A percentile compares a stretch with the other conserved stretches of the same genome.
Evolutionary conservation across 2,797 vertebrate species (phyloP).

Genomic region (Borostomias antarcticus): DNA sequence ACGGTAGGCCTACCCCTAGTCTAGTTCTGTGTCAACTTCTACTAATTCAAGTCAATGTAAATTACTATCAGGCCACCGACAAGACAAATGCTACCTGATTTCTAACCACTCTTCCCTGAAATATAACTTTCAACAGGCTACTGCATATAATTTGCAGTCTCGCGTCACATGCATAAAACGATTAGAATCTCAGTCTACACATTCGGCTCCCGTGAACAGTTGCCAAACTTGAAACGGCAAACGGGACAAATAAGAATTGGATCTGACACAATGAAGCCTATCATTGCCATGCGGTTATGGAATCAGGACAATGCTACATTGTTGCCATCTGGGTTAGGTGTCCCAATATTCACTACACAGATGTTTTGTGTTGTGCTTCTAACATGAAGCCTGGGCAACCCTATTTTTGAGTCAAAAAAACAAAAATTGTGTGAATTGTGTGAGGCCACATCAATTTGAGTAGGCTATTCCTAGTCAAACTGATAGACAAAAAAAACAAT

Average conservation of each 20-base stretch:
- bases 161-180: background rate
- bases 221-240: background rate
- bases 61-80: too few relatives aligned
- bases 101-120: too few relatives aligned
- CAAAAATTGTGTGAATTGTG: background rate
- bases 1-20: background rate
- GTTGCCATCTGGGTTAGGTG: conserved; percentile 5
- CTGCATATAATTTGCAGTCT: too few relatives aligned
- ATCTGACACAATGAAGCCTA: background rate
- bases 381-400: background rate
- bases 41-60: too few relatives aligned
- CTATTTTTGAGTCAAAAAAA: background rate
- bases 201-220: background rate
- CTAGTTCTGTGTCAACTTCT: background rate
- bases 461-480: background rate
- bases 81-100: too few relatives aligned
- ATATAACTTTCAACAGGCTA: too few relatives aligned
- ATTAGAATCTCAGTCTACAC: background rate
- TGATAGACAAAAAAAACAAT: background rate
- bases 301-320: conserved; percentile 14
- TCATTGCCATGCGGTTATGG: background rate
- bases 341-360: conserved; percentile 9
- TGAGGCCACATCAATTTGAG: background rate
- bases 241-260: background rate
- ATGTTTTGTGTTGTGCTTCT: background rate